Evolutionary conservation across 2,113 vertebrate genomes (phyloP), one percentile per base, ranked within the genome.

Genomic region (Pelusios castaneus): DNA sequence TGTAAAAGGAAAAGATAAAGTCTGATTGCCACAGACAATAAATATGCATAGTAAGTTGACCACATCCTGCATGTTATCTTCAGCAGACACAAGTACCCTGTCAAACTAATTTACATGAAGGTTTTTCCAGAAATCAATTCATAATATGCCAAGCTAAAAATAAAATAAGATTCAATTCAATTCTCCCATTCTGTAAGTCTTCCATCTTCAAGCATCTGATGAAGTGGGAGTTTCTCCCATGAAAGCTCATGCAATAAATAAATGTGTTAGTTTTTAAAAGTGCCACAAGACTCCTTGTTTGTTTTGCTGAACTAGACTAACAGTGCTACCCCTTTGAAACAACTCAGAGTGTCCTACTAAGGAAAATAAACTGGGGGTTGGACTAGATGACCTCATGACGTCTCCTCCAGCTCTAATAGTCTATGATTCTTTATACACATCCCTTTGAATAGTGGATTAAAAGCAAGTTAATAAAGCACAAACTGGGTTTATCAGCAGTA

Each of bases 401-500:
- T n/a, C n/a, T n/a, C n/a, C n/a, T n/a, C n/a, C n/a, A n/a, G n/a
- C n/a, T n/a, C n/a, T n/a, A n/a, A n/a, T n/a, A n/a, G n/a, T n/a
- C n/a, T n/a, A n/a, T n/a, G n/a, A n/a, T n/a, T n/a, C n/a, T n/a
- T 87, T 76, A 12, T 73, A 67, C 76, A 8, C 63, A 81, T 63
- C 17, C 24, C 79, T 79, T 81, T 81, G 10, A 93, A 89, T 1
- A 82, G 45, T 9, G 83, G 51, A 52, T 19, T 67, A 0, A 2
- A 89, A 93, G 70, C 43, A 91, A 73, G 56, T 31, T 76, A n/a
- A 41, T n/a, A 85, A 6, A 80, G 73, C 51, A 93, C 88, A 94
- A 95, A 93, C 17, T 81, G 34, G 25, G 47, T 85, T 81, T 67
- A 85, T 27, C 82, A 82, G 54, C 27, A 80, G 54, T 27, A 31